phyloP scores from a whole-genome alignment of 1,140 invertebrate species.

The Dendrolimus kikuchii region DNA sequence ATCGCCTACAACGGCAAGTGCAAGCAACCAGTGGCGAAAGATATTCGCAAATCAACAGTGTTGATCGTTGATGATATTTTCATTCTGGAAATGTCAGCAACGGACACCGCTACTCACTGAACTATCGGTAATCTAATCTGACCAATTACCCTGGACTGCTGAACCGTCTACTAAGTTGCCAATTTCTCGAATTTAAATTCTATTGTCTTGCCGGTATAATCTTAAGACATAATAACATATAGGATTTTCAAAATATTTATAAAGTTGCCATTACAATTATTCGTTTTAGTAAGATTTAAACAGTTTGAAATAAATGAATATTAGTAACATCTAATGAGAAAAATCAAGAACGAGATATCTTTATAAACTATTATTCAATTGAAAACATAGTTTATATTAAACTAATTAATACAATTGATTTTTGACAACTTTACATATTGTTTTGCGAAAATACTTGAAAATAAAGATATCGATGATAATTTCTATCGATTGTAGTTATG shows the following conservation, averaged over 20 bases:
- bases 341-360: no score
- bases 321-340: no score
- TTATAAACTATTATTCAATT: no score
- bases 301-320: slow-evolving; percentile 1
- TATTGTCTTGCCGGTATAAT: not conserved
- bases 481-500: slow-evolving; percentile 30
- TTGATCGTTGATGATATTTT: slow-evolving; percentile 63
- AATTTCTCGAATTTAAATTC: slow-evolving; percentile 30
- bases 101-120: slow-evolving; percentile 58
- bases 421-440: slow-evolving; percentile 21
- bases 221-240: not conserved
- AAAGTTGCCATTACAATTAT: slow-evolving; percentile 54
- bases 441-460: slow-evolving; percentile 5
- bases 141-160: slow-evolving; percentile 43
- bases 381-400: no score
- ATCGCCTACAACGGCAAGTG: slow-evolving; percentile 65
- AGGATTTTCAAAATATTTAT: slow-evolving; percentile 32
- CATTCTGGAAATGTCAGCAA: slow-evolving; percentile 65
- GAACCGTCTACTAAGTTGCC: slow-evolving; percentile 29
- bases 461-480: not conserved
- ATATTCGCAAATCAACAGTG: slow-evolving; percentile 51
- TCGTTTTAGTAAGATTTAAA: slow-evolving; percentile 8
- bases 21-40: slow-evolving; percentile 56
- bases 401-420: no score
- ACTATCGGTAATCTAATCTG: slow-evolving; percentile 36